These are phyloP conservation scores for Platypus cylindrus DNA, from an alignment of 2,888 invertebrate species.

Conservation along the genomic window DNA sequence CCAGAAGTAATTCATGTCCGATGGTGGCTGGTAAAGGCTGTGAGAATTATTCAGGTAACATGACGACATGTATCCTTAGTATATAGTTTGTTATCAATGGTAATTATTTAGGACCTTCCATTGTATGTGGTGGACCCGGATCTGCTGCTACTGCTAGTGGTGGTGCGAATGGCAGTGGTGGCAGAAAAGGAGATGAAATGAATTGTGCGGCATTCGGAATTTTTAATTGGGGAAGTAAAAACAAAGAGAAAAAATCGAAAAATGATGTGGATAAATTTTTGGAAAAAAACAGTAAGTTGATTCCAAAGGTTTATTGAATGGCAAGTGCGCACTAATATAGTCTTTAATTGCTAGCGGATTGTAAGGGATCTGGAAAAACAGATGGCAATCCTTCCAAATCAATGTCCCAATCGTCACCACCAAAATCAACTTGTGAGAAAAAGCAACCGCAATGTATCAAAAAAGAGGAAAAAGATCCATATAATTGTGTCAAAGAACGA, in stretches of 20 bases:
- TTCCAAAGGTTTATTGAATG: too few relatives aligned
- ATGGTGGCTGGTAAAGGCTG: slow-evolving; percentile 4
- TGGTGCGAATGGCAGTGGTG: slow-evolving; percentile 1
- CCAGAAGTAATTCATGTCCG: slow-evolving; percentile 9
- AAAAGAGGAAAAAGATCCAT: not conserved
- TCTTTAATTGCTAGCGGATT: too few relatives aligned
- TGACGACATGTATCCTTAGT: not conserved
- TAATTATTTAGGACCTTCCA: not conserved
- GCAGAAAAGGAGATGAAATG: slow-evolving; percentile 1
- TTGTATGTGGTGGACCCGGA: not conserved
- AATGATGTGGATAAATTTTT: slow-evolving; percentile 1
- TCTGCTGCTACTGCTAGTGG: too few relatives aligned
- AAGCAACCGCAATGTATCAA: not conserved
- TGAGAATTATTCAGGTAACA: slow-evolving; percentile 4
- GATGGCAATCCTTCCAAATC: too few relatives aligned
- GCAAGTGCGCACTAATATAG: too few relatives aligned
- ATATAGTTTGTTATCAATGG: not conserved
- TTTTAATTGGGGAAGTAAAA: not conserved
- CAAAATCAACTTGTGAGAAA: too few relatives aligned
- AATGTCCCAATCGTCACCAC: too few relatives aligned
- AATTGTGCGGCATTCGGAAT: slow-evolving; percentile 1
- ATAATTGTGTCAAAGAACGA: slow-evolving; percentile 8
- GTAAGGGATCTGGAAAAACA: too few relatives aligned
- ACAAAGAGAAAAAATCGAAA: not conserved
- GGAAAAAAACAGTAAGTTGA: slow-evolving; percentile 2